Evolutionary conservation across 2,888 invertebrate species (phyloP).

Genomic region (Hesperia comma): DNA sequence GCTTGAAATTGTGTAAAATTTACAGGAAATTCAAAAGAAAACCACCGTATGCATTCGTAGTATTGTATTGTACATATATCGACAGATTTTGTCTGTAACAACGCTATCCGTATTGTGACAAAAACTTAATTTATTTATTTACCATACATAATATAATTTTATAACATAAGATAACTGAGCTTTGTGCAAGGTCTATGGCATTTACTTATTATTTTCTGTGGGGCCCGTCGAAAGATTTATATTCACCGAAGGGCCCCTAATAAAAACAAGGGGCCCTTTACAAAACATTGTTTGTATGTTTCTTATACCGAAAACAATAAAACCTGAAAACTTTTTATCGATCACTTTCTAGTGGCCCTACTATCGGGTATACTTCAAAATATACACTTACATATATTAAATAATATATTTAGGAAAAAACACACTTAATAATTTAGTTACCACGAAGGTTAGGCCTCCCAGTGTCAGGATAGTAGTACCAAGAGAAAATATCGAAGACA

Average conservation of each 20-base stretch:
- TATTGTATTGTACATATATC: conserved; percentile 16
- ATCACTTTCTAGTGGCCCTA: neutral
- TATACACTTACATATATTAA: neutral
- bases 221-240: too few relatives aligned
- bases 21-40: neutral
- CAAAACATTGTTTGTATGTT: too few relatives aligned
- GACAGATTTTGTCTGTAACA: conserved; percentile 1
- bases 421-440: neutral
- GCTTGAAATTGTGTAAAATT: too few relatives aligned
- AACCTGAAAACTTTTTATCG: too few relatives aligned
- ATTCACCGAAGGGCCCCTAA: too few relatives aligned
- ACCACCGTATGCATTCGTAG: conserved; percentile 4
- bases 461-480: neutral
- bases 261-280: too few relatives aligned
- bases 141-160: conserved; percentile 5
- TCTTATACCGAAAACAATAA: too few relatives aligned
- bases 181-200: neutral
- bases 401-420: neutral
- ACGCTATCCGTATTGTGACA: conserved; percentile 1
- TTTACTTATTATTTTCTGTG: neutral
- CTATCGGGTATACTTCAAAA: neutral
- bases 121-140: neutral
- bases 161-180: conserved; percentile 11
- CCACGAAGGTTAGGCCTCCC: neutral
- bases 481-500: too few relatives aligned